A percentile compares a stretch with the other conserved stretches of the same genome.
Conservation (phyloP, 2,888 invertebrate species). For the Sarcophaga caerulescens region DNA sequence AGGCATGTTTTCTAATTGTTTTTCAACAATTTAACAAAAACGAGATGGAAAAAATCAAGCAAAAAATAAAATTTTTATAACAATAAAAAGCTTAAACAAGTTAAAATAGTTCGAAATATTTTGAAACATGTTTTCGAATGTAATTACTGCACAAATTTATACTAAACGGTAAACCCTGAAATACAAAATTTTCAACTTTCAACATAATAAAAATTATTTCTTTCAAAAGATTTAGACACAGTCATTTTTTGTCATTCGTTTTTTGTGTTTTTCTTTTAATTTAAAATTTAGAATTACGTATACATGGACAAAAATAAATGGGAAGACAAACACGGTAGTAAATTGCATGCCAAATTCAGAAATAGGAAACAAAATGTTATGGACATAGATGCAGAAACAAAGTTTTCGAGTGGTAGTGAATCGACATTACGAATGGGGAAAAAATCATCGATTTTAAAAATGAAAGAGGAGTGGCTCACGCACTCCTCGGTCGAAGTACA, state of each 20-base stretch:
- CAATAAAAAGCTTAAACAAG: not conserved
- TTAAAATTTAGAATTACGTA: too few species aligned
- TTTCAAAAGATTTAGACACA: not conserved
- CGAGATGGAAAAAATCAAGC: conserved; percentile 7
- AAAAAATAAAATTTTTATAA: not conserved
- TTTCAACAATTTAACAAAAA: conserved; percentile 46
- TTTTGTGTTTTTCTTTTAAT: too few species aligned
- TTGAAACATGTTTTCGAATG: not conserved
- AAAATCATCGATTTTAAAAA: conserved; percentile 27
- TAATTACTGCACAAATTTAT: not conserved
- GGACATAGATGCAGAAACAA: too few species aligned
- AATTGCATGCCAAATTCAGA: too few species aligned
- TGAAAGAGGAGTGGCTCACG: conserved; percentile 33
- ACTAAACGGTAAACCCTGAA: not conserved
- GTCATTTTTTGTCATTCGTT: too few species aligned
- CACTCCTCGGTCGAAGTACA: not conserved
- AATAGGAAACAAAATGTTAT: too few species aligned
- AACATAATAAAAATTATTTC: not conserved
- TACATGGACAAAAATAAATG: too few species aligned
- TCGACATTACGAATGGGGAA: not conserved
- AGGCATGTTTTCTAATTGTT: conserved; percentile 59
- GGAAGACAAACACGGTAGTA: too few species aligned
- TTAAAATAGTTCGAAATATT: not conserved
- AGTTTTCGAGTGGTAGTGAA: too few species aligned
- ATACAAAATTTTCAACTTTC: not conserved